Conservation (phyloP, 1,140 invertebrate species). For the Triops cancriformis region DNA sequence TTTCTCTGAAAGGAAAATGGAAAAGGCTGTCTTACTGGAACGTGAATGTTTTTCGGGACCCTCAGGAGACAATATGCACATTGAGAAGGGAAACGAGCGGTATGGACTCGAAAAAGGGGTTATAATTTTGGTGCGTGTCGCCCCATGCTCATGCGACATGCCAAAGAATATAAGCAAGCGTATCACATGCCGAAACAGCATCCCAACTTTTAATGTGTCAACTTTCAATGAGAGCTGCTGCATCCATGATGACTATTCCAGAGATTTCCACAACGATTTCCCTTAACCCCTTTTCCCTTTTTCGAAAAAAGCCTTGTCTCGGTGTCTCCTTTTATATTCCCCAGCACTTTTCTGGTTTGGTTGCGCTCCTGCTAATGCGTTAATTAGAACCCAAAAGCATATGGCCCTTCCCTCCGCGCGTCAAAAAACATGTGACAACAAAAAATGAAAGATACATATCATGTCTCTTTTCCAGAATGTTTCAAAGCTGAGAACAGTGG, state of each 20-base stretch:
- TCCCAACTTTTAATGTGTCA: constrained; percentile 14
- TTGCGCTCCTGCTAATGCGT: constrained; percentile 6
- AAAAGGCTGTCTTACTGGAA: background rate
- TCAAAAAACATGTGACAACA: no score
- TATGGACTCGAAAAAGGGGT: background rate
- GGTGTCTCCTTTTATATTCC: background rate
- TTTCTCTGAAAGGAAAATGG: background rate
- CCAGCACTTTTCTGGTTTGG: background rate
- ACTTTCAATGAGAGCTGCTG: constrained; percentile 5
- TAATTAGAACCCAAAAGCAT: background rate
- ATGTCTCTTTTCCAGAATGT: no score
- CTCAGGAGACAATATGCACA: background rate
- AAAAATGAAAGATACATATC: no score
- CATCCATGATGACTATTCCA: background rate
- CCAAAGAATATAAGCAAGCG: constrained; percentile 1
- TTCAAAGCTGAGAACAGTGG: no score
- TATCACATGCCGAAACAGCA: background rate
- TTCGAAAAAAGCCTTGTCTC: background rate
- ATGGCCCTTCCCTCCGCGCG: no score
- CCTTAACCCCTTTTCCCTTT: background rate
- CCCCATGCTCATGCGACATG: background rate
- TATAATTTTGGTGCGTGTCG: background rate
- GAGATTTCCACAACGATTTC: background rate
- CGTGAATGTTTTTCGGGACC: background rate
- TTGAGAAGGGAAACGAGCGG: background rate